Conservation (phyloP, 2,113 vertebrate species). For the Turdus rufiventris region DNA sequence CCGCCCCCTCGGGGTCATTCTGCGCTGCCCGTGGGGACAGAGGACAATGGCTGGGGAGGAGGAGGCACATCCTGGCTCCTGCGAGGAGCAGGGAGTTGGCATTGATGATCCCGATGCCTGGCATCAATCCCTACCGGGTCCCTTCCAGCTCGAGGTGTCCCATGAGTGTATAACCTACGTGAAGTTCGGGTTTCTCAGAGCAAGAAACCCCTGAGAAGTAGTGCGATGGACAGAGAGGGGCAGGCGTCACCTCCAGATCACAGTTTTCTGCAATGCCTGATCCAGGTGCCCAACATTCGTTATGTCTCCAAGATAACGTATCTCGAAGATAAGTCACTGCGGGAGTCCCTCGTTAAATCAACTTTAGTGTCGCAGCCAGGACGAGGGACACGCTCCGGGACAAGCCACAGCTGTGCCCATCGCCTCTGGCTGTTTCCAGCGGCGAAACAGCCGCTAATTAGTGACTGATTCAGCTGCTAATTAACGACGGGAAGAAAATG, state of each 20-base stretch:
- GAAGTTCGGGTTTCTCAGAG: not conserved
- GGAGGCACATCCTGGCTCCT: not conserved
- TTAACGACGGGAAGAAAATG: not conserved
- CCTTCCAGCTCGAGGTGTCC: not conserved
- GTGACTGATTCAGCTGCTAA: not conserved
- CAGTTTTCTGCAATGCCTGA: not conserved
- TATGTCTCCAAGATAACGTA: not conserved
- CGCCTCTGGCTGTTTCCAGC: not conserved
- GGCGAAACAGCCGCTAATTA: not conserved
- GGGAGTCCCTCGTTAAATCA: not conserved
- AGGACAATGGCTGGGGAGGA: not conserved
- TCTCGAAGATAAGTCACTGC: not conserved
- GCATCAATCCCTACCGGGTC: not conserved
- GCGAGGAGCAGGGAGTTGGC: not conserved
- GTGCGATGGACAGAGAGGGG: rapidly evolving
- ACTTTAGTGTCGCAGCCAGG: rapidly evolving
- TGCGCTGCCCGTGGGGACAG: not conserved
- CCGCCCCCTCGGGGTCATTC: not conserved
- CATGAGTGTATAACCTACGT: rapidly evolving
- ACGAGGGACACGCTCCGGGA: not conserved
- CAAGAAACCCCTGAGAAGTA: not conserved
- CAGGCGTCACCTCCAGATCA: too few species aligned
- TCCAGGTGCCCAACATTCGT: not conserved
- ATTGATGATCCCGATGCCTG: too few species aligned
- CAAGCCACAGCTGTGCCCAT: not conserved